Conservation (phyloP, 2,888 invertebrate species). For the Pollenia labialis region DNA sequence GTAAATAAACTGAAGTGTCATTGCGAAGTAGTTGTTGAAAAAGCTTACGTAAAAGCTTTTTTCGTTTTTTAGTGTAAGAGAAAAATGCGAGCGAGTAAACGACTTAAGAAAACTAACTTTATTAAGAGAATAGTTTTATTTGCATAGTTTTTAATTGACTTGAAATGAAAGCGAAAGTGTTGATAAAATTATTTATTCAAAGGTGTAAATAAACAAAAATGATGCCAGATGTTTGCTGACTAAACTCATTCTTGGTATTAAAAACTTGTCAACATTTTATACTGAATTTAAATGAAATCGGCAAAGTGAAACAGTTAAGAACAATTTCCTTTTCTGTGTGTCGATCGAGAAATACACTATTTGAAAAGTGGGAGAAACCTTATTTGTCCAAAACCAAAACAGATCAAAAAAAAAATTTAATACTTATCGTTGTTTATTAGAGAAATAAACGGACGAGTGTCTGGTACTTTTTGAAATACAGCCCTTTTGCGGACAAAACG, state of each 20-base stretch:
- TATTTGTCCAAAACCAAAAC: too few species aligned
- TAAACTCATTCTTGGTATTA: neutral
- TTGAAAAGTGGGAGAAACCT: too few species aligned
- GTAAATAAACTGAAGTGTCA: conserved; percentile 43
- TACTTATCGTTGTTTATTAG: too few species aligned
- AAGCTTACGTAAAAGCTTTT: conserved; percentile 56
- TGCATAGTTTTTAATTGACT: conserved; percentile 15
- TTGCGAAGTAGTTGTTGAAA: conserved; percentile 7
- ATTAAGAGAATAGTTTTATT: neutral
- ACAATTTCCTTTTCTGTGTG: too few species aligned
- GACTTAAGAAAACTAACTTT: neutral
- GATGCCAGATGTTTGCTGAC: conserved; percentile 40
- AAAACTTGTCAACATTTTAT: neutral
- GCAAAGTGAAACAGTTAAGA: too few species aligned
- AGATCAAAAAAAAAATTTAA: too few species aligned
- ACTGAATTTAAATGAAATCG: neutral
- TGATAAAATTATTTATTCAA: neutral
- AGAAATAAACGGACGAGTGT: too few species aligned
- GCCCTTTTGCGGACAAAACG: too few species aligned
- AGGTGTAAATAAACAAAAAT: neutral
- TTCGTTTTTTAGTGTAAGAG: neutral
- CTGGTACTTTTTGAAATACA: too few species aligned
- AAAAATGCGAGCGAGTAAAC: neutral
- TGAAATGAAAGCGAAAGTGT: conserved; percentile 63
- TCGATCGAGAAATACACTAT: too few species aligned